Evolutionary conservation across 2,113 vertebrate species (phyloP).

Genomic region (Cranoglanis bouderius): DNA sequence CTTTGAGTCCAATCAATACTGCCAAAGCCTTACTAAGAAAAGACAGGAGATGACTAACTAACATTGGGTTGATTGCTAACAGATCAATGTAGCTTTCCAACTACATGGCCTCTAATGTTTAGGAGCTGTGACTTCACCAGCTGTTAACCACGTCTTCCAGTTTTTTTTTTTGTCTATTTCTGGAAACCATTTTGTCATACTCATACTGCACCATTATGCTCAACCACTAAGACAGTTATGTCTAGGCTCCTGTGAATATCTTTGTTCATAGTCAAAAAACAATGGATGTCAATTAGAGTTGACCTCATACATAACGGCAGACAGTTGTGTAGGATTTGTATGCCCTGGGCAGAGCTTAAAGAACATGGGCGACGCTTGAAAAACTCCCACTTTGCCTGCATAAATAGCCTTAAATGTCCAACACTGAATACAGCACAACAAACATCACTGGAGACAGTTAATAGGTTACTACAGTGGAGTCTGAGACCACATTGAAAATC

Average conservation of each 20-base stretch:
- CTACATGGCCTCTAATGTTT: slow-evolving; percentile 36
- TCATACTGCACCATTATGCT: background rate
- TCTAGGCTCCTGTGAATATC: background rate
- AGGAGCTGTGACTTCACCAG: background rate
- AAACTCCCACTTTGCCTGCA: too few species aligned
- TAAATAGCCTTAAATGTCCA: background rate
- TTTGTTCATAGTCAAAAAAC: slow-evolving; percentile 38
- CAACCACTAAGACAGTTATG: background rate
- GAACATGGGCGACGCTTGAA: too few species aligned
- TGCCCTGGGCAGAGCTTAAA: background rate
- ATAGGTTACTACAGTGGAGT: background rate
- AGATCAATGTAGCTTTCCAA: slow-evolving; percentile 57
- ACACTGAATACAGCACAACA: background rate
- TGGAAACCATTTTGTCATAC: background rate
- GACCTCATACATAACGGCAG: background rate
- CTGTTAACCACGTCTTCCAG: background rate
- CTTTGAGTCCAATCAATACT: slow-evolving; percentile 57
- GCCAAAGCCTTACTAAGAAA: slow-evolving; percentile 49
- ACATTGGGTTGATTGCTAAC: slow-evolving; percentile 64
- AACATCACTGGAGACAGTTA: background rate
- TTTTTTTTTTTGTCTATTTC: background rate
- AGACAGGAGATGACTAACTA: slow-evolving; percentile 63
- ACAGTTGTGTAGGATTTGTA: background rate
- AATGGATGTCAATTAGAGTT: background rate
- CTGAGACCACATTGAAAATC: background rate